Evolutionary conservation across 2,888 invertebrate genomes (phyloP), one percentile per base, ranked within the genome.

Genomic region (Erynnis tages): DNA sequence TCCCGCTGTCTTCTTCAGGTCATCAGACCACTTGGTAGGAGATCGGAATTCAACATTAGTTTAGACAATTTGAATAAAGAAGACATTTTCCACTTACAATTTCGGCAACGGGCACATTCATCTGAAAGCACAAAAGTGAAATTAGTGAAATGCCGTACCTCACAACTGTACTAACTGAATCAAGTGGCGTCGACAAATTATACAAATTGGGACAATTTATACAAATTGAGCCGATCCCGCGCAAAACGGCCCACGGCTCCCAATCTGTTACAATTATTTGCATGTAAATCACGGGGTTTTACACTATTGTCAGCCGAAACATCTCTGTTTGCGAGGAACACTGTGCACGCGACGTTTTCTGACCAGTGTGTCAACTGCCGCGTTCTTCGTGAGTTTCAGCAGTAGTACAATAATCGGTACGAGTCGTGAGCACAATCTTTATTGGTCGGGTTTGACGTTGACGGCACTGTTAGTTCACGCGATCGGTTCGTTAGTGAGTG

Each of bases 201-300:
- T 71, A 74, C 73, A 76, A 45, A 52, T 52, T 30, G 32, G 17
- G 58, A 62, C 64, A 68, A 75, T 70, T 74, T 75, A 76, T 73
- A 77, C 77, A 79, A 81, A 80, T 79, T 73, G 79, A 75, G 73
- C 74, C 75, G 73, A 76, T 78, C 75, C 73, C 69, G 65, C 62
- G 63, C 61, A 61, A 68, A 73, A 71, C 66, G 69, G 62, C 50
- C 54, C 57, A 56, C 65, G 62, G 65, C 61, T 67, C 69, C 71
- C 81, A 81, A 82, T 80, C 79, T 82, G 80, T 75, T 80, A 76
- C 77, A 76, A 79, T 82, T 83, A 83, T 83, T 82, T 82, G 76
- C 74, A 83, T 84, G 81, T 73, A 83, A 80, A 83, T 83, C 73
- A 74, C 69, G 67, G 65, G 71, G 71, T 67, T 76, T 74, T 67